Evolutionary conservation across 2,888 invertebrate species (phyloP).

Genomic region (Cataglyphis altisquamis): DNA sequence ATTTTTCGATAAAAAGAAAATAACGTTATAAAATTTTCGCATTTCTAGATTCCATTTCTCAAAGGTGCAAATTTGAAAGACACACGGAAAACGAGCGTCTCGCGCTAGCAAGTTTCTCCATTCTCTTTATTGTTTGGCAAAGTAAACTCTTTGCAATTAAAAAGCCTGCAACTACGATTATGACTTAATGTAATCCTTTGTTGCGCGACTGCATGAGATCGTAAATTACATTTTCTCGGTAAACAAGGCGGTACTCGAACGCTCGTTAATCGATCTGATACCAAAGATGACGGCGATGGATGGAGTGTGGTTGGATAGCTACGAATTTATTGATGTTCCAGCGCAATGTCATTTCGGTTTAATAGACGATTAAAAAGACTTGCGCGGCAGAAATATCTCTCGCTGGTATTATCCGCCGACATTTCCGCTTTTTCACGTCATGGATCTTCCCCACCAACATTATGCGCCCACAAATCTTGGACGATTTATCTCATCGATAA

Average conservation of each 20-base stretch:
- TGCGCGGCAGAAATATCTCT: slow-evolving; percentile 40
- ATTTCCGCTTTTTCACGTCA: slow-evolving; percentile 38
- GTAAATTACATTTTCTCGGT: slow-evolving; percentile 56
- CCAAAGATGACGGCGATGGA: slow-evolving; percentile 12
- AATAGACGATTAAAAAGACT: slow-evolving; percentile 46
- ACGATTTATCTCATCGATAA: slow-evolving; percentile 34
- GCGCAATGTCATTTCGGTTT: slow-evolving; percentile 25
- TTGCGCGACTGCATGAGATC: slow-evolving; percentile 37
- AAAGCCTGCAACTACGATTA: slow-evolving; percentile 42
- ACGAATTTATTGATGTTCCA: slow-evolving; percentile 51
- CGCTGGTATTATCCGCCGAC: slow-evolving; percentile 28
- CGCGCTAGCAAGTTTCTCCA: slow-evolving; percentile 4
- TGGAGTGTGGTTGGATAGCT: background rate
- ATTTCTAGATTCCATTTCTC: slow-evolving; percentile 28
- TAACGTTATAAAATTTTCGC: background rate
- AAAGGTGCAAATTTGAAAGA: slow-evolving; percentile 30
- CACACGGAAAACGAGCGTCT: slow-evolving; percentile 13
- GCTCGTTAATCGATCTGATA: slow-evolving; percentile 50
- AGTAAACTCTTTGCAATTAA: slow-evolving; percentile 43
- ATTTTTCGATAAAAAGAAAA: background rate
- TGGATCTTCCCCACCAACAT: slow-evolving; percentile 10
- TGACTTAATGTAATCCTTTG: slow-evolving; percentile 56
- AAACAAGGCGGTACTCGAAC: slow-evolving; percentile 38
- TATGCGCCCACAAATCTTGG: slow-evolving; percentile 10
- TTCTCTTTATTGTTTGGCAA: slow-evolving; percentile 22